Evolutionary conservation across 2,888 invertebrate genomes (phyloP).

Genomic region (Myopa tessellatipennis): DNA sequence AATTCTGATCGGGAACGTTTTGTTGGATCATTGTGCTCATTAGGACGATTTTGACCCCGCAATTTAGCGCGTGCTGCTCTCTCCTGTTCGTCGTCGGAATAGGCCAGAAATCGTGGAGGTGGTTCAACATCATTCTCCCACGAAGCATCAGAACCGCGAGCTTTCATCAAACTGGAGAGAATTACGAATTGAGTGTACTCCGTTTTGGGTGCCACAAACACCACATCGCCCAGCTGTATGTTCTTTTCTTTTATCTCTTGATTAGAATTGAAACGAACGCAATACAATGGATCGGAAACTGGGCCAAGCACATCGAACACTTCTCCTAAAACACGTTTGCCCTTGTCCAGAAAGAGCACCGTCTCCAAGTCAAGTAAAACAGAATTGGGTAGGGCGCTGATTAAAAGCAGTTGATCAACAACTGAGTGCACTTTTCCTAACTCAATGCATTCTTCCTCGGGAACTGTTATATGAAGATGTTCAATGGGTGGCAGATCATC

Average conservation of each 20-base stretch:
- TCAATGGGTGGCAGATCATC: constrained; percentile 85
- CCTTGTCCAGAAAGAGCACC: constrained; percentile 85
- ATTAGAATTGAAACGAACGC: constrained; percentile 86
- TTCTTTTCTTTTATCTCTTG: constrained; percentile 79
- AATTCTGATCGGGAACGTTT: constrained; percentile 47
- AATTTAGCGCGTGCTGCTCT: constrained; percentile 69
- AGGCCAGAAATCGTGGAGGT: constrained; percentile 79
- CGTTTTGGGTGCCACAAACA: constrained; percentile 86
- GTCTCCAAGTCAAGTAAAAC: constrained; percentile 89
- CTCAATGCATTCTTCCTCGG: constrained; percentile 78
- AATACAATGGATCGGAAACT: constrained; percentile 86
- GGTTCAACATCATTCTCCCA: constrained; percentile 87
- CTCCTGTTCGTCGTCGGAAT: constrained; percentile 92
- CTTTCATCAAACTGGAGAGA: constrained; percentile 77
- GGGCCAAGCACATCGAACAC: constrained; percentile 94
- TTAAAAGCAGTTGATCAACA: constrained; percentile 81
- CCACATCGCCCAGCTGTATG: constrained; percentile 76
- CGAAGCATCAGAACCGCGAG: constrained; percentile 89
- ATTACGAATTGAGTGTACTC: constrained; percentile 82
- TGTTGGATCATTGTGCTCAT: constrained; percentile 45
- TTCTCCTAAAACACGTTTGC: constrained; percentile 76
- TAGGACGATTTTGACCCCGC: constrained; percentile 60
- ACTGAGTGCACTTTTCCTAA: constrained; percentile 80
- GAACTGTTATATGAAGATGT: constrained; percentile 82
- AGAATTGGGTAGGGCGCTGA: constrained; percentile 75